phyloP scores from a whole-genome alignment of 2,797 vertebrate genomes.

The Lithobates sylvaticus region DNA sequence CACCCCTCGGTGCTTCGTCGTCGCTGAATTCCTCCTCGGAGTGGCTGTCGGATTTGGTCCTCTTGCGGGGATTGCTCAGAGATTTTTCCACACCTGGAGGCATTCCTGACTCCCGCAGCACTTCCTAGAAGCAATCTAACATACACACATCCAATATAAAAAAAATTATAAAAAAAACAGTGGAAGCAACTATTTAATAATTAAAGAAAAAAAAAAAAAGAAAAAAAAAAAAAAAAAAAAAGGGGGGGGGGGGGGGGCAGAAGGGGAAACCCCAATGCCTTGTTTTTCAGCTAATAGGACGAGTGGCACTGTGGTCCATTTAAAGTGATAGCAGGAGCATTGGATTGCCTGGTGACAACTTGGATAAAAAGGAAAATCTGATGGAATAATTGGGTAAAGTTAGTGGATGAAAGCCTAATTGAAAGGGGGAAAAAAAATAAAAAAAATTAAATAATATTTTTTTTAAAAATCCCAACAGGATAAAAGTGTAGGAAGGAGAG shows the following conservation, averaged over 20 bases:
- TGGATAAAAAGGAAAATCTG: no score
- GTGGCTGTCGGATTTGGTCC: constrained; percentile 87
- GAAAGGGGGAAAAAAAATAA: background rate
- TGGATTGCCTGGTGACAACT: no score
- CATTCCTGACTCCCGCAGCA: constrained; percentile 73
- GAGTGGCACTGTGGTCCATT: no score
- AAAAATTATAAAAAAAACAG: background rate
- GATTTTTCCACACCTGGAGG: constrained; percentile 93
- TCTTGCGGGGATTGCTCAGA: constrained; percentile 86
- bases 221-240: background rate
- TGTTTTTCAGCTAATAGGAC: no score
- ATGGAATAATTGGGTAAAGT: background rate
- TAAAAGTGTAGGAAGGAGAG: no score
- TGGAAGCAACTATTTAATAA: background rate
- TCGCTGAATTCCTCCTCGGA: constrained; percentile 93
- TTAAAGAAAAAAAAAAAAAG: no score
- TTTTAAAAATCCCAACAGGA: no score
- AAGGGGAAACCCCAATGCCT: background rate
- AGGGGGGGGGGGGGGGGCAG: no score
- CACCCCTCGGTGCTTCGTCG: constrained; percentile 90
- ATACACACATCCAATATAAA: background rate
- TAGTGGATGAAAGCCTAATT: background rate
- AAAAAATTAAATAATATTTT: background rate
- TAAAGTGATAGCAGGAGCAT: no score
- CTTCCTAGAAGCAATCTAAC: background rate